Conservation (phyloP, 2,797 vertebrate genomes). For the Moxostoma hubbsi region DNA sequence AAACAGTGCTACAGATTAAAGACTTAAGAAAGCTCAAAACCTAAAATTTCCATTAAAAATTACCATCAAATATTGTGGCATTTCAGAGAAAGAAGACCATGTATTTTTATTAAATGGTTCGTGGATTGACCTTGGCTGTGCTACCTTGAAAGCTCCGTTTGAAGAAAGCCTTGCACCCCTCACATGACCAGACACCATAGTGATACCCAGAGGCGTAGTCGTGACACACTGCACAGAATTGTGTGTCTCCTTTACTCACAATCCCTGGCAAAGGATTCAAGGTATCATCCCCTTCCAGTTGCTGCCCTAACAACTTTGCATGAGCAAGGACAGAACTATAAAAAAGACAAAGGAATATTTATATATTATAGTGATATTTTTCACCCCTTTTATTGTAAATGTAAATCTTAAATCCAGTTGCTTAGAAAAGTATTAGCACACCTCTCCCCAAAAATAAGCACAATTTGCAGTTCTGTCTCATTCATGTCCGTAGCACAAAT, state of each 20-base stretch:
- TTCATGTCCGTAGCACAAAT: too few relatives aligned
- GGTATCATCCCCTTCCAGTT: slow-evolving; percentile 62
- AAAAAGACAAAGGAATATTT: neutral
- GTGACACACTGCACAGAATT: slow-evolving; percentile 87
- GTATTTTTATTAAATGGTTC: too few relatives aligned
- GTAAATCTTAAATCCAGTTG: too few relatives aligned
- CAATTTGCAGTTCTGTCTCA: too few relatives aligned
- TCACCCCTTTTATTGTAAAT: too few relatives aligned
- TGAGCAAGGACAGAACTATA: slow-evolving; percentile 34
- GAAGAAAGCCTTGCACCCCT: slow-evolving; percentile 91
- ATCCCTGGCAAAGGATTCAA: slow-evolving; percentile 68
- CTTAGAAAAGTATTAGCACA: too few relatives aligned
- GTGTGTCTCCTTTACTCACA: slow-evolving; percentile 78
- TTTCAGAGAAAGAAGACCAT: neutral
- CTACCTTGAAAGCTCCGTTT: slow-evolving; percentile 92
- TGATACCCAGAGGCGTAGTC: slow-evolving; percentile 90
- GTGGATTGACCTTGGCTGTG: too few relatives aligned
- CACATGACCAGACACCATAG: slow-evolving; percentile 90
- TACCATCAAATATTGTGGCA: neutral
- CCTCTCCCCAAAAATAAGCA: too few relatives aligned
- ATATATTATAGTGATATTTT: too few relatives aligned
- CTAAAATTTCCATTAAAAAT: too few relatives aligned
- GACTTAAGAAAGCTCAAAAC: too few relatives aligned
- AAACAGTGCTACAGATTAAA: too few relatives aligned
- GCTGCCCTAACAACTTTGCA: slow-evolving; percentile 68